Percentiles rank a stretch among this genome's conserved stretches.
These are phyloP conservation scores for Drosophila hamatofila DNA, from an alignment of 2,888 invertebrate species.

Conservation along the genomic window DNA sequence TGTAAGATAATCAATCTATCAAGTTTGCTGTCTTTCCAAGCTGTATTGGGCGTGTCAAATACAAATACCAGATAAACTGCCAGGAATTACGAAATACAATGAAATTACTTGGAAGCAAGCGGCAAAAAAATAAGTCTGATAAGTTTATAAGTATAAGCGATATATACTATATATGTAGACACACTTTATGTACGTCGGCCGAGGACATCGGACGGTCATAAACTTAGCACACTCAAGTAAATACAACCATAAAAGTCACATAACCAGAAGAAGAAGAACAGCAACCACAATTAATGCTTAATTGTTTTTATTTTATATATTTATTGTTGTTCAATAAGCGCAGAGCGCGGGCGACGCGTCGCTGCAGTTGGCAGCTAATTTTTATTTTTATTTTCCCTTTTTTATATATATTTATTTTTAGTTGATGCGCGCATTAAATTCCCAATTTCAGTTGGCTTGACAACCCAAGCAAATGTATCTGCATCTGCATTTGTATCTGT, in stretches of 20 bases:
- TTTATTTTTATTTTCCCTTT: constrained; percentile 22
- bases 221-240: constrained; percentile 43
- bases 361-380: constrained; percentile 51
- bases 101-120: constrained; percentile 16
- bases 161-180: not conserved
- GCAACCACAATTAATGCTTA: constrained; percentile 63
- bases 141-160: not conserved
- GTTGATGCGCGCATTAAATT: constrained; percentile 72
- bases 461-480: constrained; percentile 11
- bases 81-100: constrained; percentile 9
- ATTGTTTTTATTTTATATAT: constrained; percentile 52
- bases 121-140: constrained; percentile 8
- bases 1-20: constrained; percentile 2
- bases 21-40: not conserved
- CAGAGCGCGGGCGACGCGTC: constrained; percentile 8
- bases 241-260: constrained; percentile 42
- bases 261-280: constrained; percentile 10
- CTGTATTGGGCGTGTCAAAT: not conserved
- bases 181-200: not conserved
- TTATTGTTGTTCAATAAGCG: constrained; percentile 49
- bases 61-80: not conserved
- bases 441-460: constrained; percentile 37
- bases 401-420: constrained; percentile 64
- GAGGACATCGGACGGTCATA: constrained; percentile 38
- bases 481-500: not conserved